A percentile compares a stretch with the other conserved stretches of the same genome.
These are phyloP conservation scores for Brachionus calyciflorus DNA, from an alignment of 1,140 invertebrate genomes.

Conservation along the genomic window DNA sequence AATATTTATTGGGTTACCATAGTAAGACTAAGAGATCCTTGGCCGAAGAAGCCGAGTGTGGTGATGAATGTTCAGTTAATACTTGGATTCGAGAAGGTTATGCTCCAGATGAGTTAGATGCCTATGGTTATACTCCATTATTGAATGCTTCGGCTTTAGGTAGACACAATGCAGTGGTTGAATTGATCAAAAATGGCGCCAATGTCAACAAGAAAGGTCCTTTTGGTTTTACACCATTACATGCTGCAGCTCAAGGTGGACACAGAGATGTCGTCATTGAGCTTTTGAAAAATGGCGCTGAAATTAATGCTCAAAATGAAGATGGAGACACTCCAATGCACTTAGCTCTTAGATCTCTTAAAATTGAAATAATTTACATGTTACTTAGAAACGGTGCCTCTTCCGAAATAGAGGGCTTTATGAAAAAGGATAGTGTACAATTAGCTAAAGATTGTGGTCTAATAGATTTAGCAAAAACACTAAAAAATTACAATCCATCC, in stretches of 20 bases:
- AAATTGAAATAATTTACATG: slow-evolving; percentile 44
- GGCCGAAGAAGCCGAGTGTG: slow-evolving; percentile 45
- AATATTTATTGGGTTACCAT: slow-evolving; percentile 4
- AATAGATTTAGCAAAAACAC: background rate
- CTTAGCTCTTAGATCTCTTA: slow-evolving; percentile 11
- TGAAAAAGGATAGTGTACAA: slow-evolving; percentile 17
- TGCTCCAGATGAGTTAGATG: slow-evolving; percentile 39
- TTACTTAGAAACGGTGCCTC: background rate
- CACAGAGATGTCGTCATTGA: slow-evolving; percentile 18
- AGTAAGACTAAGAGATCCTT: slow-evolving; percentile 42
- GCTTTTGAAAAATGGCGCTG: slow-evolving; percentile 19
- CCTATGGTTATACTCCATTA: slow-evolving; percentile 45
- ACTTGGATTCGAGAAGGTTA: slow-evolving; percentile 45
- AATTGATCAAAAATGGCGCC: slow-evolving; percentile 33
- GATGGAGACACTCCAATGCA: slow-evolving; percentile 40
- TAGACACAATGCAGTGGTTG: background rate
- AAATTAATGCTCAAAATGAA: slow-evolving; percentile 39
- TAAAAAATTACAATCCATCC: slow-evolving; percentile 39
- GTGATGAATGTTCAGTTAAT: slow-evolving; percentile 4
- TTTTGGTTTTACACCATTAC: slow-evolving; percentile 41
- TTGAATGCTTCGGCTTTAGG: slow-evolving; percentile 21
- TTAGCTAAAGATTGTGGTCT: slow-evolving; percentile 24
- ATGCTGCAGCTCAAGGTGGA: slow-evolving; percentile 46
- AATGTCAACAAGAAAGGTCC: slow-evolving; percentile 40
- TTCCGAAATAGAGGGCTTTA: slow-evolving; percentile 10